Base-by-base conservation (phyloP, 2,113 vertebrate species). In the Python bivittatus region DNA sequence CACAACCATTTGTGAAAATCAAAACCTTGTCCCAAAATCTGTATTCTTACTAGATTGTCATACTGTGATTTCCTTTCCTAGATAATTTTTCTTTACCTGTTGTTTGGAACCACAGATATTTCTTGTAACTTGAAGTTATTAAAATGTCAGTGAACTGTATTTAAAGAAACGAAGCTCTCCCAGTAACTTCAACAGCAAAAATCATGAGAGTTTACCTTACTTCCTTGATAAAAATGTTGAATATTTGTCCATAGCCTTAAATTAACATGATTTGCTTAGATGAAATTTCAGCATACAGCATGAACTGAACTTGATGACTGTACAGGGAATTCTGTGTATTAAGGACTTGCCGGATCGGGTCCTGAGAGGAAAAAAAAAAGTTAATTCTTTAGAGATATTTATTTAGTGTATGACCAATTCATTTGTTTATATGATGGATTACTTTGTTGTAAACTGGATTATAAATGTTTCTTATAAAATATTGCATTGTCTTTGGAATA, bases 311-410 rank as follows among this genome's bases (percentile, higher is more conserved):
- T 93, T 0, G 91, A 91, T 92, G 85, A 91, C 95, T 91, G 95
- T 92, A 93, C 44, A 95, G 96, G 94, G 95, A 95, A 95, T 96
- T 95, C 92, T 94, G 90, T 93, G 92, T 93, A 93, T 90, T 91
- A 87, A 93, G 96, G 97, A 94, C 96, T 97, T 97, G 97, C 96
- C 92, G 96, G 96, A 96, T 97, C 96, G 93, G 96, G 97, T 96
- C 96, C 96, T 96, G 94, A 84, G 42, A 64, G 86, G 87, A 86
- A 42, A 94, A 93, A 57, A 95, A 95, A 96, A 96, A 92, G 52
- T 89, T 93, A 94, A 86, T 95, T 95, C 95, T 92, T 92, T 96
- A 92, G 57, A 93, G 94, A 93, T 97, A 97, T 96, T 97, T 97
- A 97, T 97, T 97, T 96, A 96, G 93, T 95, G 93, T 96, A 93